Percentiles rank a stretch among this genome's conserved stretches.
Conservation (phyloP, 2,888 invertebrate species). For the Druceiella hillmani region DNA sequence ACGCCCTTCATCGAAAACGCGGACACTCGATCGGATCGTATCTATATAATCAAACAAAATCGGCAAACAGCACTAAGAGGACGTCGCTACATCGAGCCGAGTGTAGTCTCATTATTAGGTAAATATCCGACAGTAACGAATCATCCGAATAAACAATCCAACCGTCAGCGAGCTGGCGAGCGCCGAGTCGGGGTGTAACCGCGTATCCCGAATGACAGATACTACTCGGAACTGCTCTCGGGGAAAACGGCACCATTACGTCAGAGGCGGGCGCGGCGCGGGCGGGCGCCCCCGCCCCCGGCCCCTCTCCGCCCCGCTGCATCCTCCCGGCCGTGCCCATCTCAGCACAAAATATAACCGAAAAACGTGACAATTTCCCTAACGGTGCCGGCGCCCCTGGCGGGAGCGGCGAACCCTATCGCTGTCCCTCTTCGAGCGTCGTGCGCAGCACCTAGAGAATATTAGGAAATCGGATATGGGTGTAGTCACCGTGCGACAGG, state of each 20-base stretch:
- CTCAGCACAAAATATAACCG: no score
- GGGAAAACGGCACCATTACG: slow-evolving; percentile 48
- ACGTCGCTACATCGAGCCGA: slow-evolving; percentile 16
- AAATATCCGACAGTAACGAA: slow-evolving; percentile 8
- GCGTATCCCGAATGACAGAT: slow-evolving; percentile 48
- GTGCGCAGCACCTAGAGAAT: no score
- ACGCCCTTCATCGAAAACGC: no score
- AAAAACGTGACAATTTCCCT: no score
- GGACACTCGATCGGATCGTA: no score
- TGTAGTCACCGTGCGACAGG: no score
- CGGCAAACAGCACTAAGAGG: slow-evolving; percentile 7
- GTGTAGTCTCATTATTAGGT: slow-evolving; percentile 8
- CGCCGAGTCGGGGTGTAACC: slow-evolving; percentile 31
- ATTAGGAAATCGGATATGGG: no score
- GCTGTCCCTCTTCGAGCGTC: no score
- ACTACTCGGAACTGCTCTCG: slow-evolving; percentile 32
- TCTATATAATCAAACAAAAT: no score
- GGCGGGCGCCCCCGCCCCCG: slow-evolving; percentile 28
- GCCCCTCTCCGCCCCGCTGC: slow-evolving; percentile 38
- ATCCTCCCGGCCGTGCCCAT: slow-evolving; percentile 40
- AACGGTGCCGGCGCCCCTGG: no score
- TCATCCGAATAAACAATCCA: slow-evolving; percentile 5
- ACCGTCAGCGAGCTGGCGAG: slow-evolving; percentile 35
- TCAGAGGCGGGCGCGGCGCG: slow-evolving; percentile 39
- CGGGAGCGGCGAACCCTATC: no score